Base-by-base conservation (phyloP, 1,140 invertebrate species). In the Tenebrio molitor region DNA sequence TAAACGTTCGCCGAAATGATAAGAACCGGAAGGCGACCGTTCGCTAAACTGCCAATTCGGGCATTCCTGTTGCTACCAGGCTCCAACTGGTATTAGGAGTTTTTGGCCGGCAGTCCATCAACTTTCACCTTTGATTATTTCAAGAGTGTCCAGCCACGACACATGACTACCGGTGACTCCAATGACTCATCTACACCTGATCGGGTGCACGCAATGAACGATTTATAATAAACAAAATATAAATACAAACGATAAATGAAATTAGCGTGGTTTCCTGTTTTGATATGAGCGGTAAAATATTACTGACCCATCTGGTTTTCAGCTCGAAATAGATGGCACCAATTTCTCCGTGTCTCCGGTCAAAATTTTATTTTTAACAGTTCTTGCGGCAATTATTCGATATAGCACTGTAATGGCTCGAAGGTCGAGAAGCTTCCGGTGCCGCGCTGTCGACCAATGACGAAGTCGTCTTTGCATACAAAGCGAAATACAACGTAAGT, bases 371-470 rank as follows among this genome's bases (percentile, higher is more conserved):
- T 29, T 4, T 29, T 8, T 29, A 8, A 29, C 8, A 3, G 25
- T 8, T 29, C 3, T 8, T 29, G 25, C 8, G 50, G 19, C 23
- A 58, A 58, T 58, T 58, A 39, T 12, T 39, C n/a, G 2, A 39
- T 12, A 5, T 12, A 25, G 15, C n/a, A 14, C 8, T 58, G 23
- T 58, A 34, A 58, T 4, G 6, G 23, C 15, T 50, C 29, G 50
- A 58, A 58, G 50, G 50, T 25, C 50, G 50, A 58, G 29, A 29
- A 23, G 50, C 50, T 58, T 58, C 50, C 50, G 50, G 50, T 58
- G 15, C 6, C 21, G 17, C 2, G 15, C 10, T 19, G 2, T 6
- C 5, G 17, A 19, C 42, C 42, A 39, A 39, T 39, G 23, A 29
- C 50, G 23, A 39, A 39, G 12, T 39, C 12, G n/a, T 58, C 50